phyloP scores from a whole-genome alignment of 2,888 invertebrate species.

The Pseudoips prasinana region DNA sequence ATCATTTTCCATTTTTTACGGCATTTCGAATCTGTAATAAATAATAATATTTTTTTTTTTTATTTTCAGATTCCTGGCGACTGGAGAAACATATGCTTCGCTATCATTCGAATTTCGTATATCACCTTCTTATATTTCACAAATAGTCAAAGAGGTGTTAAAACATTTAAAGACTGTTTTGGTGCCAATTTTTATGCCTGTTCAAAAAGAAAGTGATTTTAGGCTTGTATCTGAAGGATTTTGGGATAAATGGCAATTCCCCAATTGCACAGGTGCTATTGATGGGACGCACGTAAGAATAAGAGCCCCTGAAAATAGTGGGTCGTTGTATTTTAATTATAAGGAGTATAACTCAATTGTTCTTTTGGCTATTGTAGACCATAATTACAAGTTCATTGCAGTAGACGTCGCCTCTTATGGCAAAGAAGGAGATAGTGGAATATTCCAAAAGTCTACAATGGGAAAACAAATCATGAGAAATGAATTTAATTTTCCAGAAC shows the following conservation, averaged over 20 bases:
- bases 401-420: conserved; percentile 26
- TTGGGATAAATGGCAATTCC: conserved; percentile 20
- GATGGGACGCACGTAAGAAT: conserved; percentile 34
- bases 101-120: conserved; percentile 16
- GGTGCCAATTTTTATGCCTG: conserved; percentile 13
- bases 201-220: conserved; percentile 8
- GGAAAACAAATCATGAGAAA: conserved; percentile 12
- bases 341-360: conserved; percentile 19
- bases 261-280: conserved; percentile 21
- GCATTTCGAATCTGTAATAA: conserved; percentile 13
- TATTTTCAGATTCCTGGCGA: conserved; percentile 9
- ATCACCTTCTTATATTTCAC: conserved; percentile 19
- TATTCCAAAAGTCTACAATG: conserved; percentile 19
- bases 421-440: conserved; percentile 17
- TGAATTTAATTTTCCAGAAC: conserved; percentile 16
- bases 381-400: conserved; percentile 28
- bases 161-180: conserved; percentile 7
- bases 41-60: conserved; percentile 7
- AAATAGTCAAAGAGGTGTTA: conserved; percentile 13
- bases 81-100: conserved; percentile 15
- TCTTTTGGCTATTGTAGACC: conserved; percentile 32
- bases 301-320: conserved; percentile 19
- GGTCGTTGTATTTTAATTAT: conserved; percentile 30
- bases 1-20: conserved; percentile 13
- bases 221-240: conserved; percentile 7